These are phyloP conservation scores for western clawed frog (Xenopus tropicalis) DNA, from an alignment of 2,113 vertebrate species.

Conservation along the genomic window DNA sequence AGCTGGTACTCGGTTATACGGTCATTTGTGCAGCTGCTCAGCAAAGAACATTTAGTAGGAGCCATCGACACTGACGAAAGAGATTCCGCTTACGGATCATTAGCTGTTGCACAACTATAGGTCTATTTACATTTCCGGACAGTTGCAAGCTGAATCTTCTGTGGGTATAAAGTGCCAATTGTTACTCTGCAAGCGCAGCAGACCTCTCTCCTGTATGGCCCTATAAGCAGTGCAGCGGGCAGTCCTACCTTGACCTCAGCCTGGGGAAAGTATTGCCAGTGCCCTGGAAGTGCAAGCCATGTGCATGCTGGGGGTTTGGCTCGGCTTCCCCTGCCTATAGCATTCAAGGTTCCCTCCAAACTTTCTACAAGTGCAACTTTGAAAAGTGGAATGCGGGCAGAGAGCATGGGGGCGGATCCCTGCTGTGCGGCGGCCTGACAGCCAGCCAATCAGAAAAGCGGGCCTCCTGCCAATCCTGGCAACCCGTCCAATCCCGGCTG, in stretches of 20 bases:
- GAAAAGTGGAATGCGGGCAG: conserved; percentile 62
- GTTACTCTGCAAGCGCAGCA: too few relatives aligned
- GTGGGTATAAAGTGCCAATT: too few relatives aligned
- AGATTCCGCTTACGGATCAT: too few relatives aligned
- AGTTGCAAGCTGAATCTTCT: too few relatives aligned
- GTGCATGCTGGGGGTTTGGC: conserved; percentile 7
- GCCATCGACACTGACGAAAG: too few relatives aligned
- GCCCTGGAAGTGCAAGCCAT: neutral
- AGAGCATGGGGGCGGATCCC: conserved; percentile 83
- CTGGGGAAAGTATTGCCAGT: neutral
- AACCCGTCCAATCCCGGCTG: conserved; percentile 94
- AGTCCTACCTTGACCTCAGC: neutral
- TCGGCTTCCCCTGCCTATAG: conserved; percentile 34
- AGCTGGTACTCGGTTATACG: too few relatives aligned
- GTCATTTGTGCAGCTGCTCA: too few relatives aligned
- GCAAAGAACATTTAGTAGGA: too few relatives aligned
- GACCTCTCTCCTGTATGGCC: too few relatives aligned
- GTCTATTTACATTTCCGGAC: too few relatives aligned
- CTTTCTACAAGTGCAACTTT: conserved; percentile 82
- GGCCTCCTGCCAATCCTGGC: conserved; percentile 91
- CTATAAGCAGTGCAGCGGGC: too few relatives aligned
- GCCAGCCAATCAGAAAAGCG: conserved; percentile 90
- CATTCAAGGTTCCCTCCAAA: conserved; percentile 69
- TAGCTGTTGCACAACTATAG: too few relatives aligned
- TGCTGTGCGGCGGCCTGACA: conserved; percentile 87